phyloP scores from a whole-genome alignment of 2,113 vertebrate species.

The Entelurus aequoreus region DNA sequence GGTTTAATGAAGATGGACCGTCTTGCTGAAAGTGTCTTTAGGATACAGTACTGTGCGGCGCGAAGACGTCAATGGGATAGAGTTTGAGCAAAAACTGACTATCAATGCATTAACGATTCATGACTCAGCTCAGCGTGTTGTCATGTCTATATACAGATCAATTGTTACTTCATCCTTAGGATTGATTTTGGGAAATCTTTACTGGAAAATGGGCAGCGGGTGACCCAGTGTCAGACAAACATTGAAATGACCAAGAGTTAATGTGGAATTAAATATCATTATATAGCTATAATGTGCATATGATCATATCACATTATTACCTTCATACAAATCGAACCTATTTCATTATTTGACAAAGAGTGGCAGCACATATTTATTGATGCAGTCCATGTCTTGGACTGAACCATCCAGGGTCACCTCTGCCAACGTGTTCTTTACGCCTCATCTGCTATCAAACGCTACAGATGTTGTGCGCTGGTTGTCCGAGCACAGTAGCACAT shows the following conservation, averaged over 20 bases:
- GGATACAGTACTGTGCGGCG: conserved; percentile 3
- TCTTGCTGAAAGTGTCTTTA: conserved; percentile 28
- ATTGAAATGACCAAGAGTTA: conserved; percentile 16
- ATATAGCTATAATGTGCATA: background rate
- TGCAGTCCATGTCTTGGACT: conserved; percentile 15
- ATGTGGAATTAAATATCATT: conserved; percentile 9
- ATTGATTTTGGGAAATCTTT: conserved; percentile 37
- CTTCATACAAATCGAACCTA: conserved; percentile 29
- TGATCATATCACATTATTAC: background rate
- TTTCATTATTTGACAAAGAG: conserved; percentile 26
- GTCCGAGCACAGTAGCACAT: conserved; percentile 2
- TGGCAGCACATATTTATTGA: conserved; percentile 11
- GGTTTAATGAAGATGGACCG: conserved; percentile 33
- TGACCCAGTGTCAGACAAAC: conserved; percentile 30
- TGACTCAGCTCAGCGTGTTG: conserved; percentile 21
- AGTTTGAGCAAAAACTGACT: conserved; percentile 21
- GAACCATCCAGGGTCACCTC: conserved; percentile 13
- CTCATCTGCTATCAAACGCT: conserved; percentile 18
- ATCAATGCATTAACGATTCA: conserved; percentile 53
- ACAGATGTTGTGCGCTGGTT: conserved; percentile 12
- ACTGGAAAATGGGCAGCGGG: conserved; percentile 41
- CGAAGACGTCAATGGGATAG: conserved; percentile 3
- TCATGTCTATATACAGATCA: conserved; percentile 52
- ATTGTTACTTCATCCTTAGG: conserved; percentile 37
- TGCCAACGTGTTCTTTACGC: conserved; percentile 8